Evolutionary conservation across 30 jellyfish, hydroid and myxozoan species (phyloP), one percentile per base, ranked within the genome.

Genomic region (Phacellophora camtschatica): DNA sequence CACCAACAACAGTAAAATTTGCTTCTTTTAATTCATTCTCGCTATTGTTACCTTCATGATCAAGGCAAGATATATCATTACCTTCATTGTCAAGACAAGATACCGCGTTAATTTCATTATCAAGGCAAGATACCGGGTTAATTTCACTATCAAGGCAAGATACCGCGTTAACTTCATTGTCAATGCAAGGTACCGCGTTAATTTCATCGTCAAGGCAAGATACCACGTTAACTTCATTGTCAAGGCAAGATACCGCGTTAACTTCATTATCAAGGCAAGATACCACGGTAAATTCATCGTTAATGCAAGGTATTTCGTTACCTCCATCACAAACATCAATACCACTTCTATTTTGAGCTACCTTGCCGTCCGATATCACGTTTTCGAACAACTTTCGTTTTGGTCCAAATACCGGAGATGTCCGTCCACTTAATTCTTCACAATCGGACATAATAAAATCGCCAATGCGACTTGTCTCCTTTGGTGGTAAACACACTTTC

Each of bases 381-480:
- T 23, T 2, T 46, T 46, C 61, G 20, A 23, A 16, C 28, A 46
- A 11, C 20, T 46, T 46, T 46, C 61, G 61, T 33, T 67, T 46
- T 2, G 91, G 91, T 49, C 91, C 91, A 42, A 80, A 80, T 25
- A 49, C 28, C 15, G 91, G 91, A 4, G 91, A 80, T 16, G 51
- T 35, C 23, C 77, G 59, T 20, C 91, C 83, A 54, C 51, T 69
- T n/a, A 39, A 16, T 5, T 64, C 91, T 12, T 80, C 91, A 35
- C 91, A 80, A 32, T 80, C 91, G 6, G 91, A 80, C 67, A 80
- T 57, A 45, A 80, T 33, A 30, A 80, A 66, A 12, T 80, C 84
- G n/a, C 91, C 81, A 28, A 49, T 56, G 15, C 28, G 54, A 2
- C 35, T 66, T 32, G 56, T 66, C 22, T 34, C 46, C 8, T 56